phyloP scores from a whole-genome alignment of 2,888 invertebrate species.

The Aleiodes alternator region DNA sequence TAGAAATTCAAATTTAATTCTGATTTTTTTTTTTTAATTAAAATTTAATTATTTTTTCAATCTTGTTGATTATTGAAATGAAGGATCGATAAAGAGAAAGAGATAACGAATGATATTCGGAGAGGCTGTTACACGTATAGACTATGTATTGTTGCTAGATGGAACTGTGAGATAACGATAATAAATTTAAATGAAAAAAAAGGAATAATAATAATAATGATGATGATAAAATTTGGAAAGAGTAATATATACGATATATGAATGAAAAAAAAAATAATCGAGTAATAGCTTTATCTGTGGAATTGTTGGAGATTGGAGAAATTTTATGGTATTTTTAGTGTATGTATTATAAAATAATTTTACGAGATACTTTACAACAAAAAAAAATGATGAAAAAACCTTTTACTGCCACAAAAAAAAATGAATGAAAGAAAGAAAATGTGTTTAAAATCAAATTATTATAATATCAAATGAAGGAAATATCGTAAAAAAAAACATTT shows the following conservation, averaged over 20 bases:
- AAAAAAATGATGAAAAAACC: constrained; percentile 17
- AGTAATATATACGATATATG: constrained; percentile 53
- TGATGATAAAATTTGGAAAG: constrained; percentile 9
- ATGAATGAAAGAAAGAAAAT: constrained; percentile 21
- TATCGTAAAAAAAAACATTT: constrained; percentile 10
- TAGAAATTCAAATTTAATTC: constrained; percentile 16
- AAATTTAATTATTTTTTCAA: neutral
- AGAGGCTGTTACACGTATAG: constrained; percentile 57
- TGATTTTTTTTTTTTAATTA: constrained; percentile 1
- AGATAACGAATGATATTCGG: constrained; percentile 53
- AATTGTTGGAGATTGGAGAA: constrained; percentile 66
- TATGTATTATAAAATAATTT: constrained; percentile 54
- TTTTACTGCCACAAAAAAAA: constrained; percentile 57
- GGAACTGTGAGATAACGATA: constrained; percentile 51
- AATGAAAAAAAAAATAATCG: constrained; percentile 43
- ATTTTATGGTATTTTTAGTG: constrained; percentile 65
- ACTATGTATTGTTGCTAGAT: constrained; percentile 57
- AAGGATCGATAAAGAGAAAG: neutral
- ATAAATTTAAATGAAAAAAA: constrained; percentile 45
- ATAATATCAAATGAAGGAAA: constrained; percentile 31
- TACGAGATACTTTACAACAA: constrained; percentile 37
- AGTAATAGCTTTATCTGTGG: constrained; percentile 52
- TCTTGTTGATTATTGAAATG: constrained; percentile 2
- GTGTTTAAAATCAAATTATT: constrained; percentile 22
- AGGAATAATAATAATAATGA: neutral